These are phyloP conservation scores for Proisotoma minuta DNA, from an alignment of 2,888 invertebrate genomes.

Conservation along the genomic window DNA sequence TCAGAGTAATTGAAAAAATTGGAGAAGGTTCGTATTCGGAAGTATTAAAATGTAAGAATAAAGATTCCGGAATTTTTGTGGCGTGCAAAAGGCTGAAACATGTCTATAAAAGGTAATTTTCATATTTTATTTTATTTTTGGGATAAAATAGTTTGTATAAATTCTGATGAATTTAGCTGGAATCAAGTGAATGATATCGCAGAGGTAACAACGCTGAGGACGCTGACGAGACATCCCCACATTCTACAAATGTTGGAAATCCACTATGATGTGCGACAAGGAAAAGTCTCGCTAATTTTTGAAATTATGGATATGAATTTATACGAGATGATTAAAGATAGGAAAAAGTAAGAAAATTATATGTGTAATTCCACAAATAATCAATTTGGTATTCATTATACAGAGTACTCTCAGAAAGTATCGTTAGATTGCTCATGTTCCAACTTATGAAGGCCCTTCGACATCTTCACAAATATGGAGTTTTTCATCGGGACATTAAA, in stretches of 20 bases:
- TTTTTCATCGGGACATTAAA: conserved; percentile 66
- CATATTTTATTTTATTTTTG: conserved; percentile 6
- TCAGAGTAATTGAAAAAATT: conserved; percentile 61
- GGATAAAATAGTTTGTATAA: background rate
- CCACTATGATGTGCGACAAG: conserved; percentile 59
- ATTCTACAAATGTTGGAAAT: conserved; percentile 61
- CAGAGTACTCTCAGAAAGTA: conserved; percentile 55
- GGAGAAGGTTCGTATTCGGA: conserved; percentile 68
- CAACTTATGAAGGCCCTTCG: conserved; percentile 56
- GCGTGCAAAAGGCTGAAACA: conserved; percentile 64
- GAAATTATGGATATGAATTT: conserved; percentile 68
- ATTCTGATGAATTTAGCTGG: conserved; percentile 49
- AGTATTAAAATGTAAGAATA: conserved; percentile 62
- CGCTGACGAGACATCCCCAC: conserved; percentile 60
- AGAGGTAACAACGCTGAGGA: conserved; percentile 61
- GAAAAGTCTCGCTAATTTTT: conserved; percentile 60
- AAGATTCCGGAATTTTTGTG: conserved; percentile 55
- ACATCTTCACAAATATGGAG: conserved; percentile 60
- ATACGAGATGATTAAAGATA: conserved; percentile 60
- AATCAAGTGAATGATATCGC: conserved; percentile 56
- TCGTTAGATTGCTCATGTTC: conserved; percentile 59
- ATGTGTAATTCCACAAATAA: background rate
- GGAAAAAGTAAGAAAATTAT: conserved; percentile 52
- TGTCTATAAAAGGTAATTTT: conserved; percentile 56
- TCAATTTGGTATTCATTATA: background rate